Evolutionary conservation across 1,140 invertebrate genomes (phyloP), one percentile per base, ranked within the genome.

Genomic region (Scaptomyza montana): DNA sequence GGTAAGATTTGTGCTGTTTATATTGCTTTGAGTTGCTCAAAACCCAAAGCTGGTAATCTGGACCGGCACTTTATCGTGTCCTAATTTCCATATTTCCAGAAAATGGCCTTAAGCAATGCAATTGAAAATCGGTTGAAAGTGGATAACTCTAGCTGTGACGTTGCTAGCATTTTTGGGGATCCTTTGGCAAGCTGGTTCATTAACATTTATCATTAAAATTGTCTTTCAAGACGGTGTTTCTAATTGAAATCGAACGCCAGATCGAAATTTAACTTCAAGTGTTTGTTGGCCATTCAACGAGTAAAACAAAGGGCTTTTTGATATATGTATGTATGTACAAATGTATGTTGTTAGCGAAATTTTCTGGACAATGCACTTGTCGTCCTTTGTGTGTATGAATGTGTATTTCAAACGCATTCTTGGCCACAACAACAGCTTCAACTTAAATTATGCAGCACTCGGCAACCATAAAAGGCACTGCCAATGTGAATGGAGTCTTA

Each of bases 11-110:
- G 50, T 46, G 41, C 57, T 50, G n/a, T 39, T 30, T 25, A 39
- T 62, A 50, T 41, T 47, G 47, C 49, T 60, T 60, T 68, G 56
- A 53, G 65, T 61, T 68, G 57, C 41, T 69, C 54, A 69, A 57
- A 69, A 69, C 50, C 66, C 5, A 69, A 69, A 69, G 57, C 66
- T 69, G 66, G 62, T 69, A 62, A 69, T 62, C 57, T 62, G 10
- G 39, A 41, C 43, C 56, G 56, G 28, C 28, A 30, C 41, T 39
- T 13, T 10, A 45, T 25, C 19, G 33, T n/a, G 16, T 21, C 33
- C 53, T 25, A 7, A 36, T 7, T 25, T 43, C 25, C 25, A 10
- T 4, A 9, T 12, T 12, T 12, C 12, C 25, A 12, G 56, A 28
- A 47, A 47, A 47, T 33, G 25, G 33, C 25, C 19, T 47, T 47